phyloP scores from a whole-genome alignment of 2,797 vertebrate genomes.

The Aselliscus stoliczkanus region DNA sequence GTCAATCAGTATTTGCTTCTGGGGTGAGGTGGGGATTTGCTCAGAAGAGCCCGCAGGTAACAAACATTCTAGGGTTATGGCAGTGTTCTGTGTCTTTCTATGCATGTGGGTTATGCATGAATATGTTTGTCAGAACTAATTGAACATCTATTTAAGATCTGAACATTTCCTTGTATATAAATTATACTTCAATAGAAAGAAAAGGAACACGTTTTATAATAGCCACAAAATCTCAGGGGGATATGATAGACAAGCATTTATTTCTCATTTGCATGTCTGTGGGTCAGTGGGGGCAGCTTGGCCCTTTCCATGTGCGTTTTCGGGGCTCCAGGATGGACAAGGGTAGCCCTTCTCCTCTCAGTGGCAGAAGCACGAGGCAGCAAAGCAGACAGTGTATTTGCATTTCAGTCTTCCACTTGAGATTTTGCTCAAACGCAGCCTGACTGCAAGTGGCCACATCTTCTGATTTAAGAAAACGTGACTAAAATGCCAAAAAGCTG shows the following conservation, averaged over 20 bases:
- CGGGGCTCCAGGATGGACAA: not conserved
- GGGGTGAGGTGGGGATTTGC: too few relatives aligned
- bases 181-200: not conserved
- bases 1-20: not conserved
- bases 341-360: not conserved
- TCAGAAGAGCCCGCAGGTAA: not conserved
- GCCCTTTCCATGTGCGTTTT: fast-evolving
- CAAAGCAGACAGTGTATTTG: fast-evolving
- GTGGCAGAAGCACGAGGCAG: not conserved
- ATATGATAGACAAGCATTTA: not conserved
- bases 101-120: not conserved
- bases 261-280: not conserved
- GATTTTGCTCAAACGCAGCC: not conserved
- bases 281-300: not conserved
- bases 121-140: not conserved
- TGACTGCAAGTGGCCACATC: not conserved
- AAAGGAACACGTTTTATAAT: not conserved
- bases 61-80: not conserved
- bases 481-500: not conserved
- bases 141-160: not conserved
- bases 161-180: not conserved
- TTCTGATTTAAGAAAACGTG: not conserved
- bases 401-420: not conserved
- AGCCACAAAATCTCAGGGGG: not conserved
- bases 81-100: not conserved